A percentile compares a stretch with the other conserved stretches of the same genome.
These are phyloP conservation scores for Xiphorhynchus elegans DNA, from an alignment of 2,113 vertebrate species.

Conservation along the genomic window DNA sequence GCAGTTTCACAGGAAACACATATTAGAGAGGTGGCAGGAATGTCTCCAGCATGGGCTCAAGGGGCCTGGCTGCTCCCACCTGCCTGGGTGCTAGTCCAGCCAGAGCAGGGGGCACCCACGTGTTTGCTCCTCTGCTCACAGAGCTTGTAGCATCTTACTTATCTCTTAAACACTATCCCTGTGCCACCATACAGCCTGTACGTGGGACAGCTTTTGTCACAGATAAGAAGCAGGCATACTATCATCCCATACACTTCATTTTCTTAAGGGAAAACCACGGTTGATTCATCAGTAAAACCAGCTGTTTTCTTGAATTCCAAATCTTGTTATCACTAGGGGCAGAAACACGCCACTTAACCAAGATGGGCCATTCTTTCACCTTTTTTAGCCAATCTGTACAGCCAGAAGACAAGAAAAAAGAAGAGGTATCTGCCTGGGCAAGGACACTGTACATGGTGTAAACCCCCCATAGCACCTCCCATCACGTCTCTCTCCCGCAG, in stretches of 20 bases:
- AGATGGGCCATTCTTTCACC: neutral
- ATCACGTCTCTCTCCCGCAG: rapidly evolving
- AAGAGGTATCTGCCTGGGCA: neutral
- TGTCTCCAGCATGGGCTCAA: neutral
- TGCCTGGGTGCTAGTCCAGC: neutral
- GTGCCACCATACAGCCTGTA: neutral
- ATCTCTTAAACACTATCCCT: neutral
- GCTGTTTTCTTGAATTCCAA: neutral
- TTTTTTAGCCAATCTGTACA: neutral
- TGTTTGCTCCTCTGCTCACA: neutral
- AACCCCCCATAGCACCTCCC: neutral
- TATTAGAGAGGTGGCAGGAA: neutral
- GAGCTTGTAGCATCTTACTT: neutral
- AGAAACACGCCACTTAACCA: neutral
- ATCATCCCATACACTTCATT: neutral
- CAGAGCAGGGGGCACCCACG: rapidly evolving
- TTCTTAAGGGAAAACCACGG: neutral
- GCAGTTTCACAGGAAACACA: neutral
- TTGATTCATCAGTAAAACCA: neutral
- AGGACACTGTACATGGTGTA: rapidly evolving
- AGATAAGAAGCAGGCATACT: neutral
- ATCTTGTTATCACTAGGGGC: neutral
- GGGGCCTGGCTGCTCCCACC: neutral
- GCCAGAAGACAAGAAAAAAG: neutral
- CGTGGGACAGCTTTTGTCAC: neutral